Percentiles rank a stretch among this genome's conserved stretches.
Conservation (phyloP, 2,888 invertebrate genomes). For the Hyles lineata region DNA sequence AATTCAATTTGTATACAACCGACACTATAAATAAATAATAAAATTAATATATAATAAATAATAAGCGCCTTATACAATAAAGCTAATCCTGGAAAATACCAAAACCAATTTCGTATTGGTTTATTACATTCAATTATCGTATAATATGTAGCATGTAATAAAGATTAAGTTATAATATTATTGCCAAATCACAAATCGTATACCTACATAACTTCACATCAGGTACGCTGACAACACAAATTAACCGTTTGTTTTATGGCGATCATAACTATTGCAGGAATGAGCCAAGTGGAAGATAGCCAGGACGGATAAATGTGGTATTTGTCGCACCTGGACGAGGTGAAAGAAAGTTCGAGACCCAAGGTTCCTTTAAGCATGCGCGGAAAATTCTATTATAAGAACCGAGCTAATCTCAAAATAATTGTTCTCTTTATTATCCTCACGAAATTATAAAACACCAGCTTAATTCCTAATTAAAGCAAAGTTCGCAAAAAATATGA, state of each 20-base stretch:
- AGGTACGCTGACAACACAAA: conserved; percentile 39
- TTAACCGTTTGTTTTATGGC: conserved; percentile 45
- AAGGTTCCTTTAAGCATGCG: background rate
- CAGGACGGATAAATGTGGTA: conserved; percentile 58
- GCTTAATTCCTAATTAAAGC: no score
- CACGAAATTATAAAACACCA: no score
- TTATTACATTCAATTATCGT: background rate
- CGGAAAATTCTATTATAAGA: background rate
- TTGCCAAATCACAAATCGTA: conserved; percentile 3
- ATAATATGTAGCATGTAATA: background rate
- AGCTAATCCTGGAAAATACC: background rate
- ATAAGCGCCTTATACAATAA: no score
- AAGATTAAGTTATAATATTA: background rate
- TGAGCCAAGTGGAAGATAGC: conserved; percentile 52
- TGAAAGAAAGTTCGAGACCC: background rate
- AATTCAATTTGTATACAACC: no score
- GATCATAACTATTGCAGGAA: conserved; percentile 35
- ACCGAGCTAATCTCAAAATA: background rate
- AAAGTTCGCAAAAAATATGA: no score
- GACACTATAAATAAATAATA: no score
- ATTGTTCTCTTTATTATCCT: background rate
- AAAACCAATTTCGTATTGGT: background rate
- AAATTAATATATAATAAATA: no score
- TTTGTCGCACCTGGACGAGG: conserved; percentile 9
- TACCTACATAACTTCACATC: background rate